A percentile compares a stretch with the other conserved stretches of the same genome.
Conservation (phyloP, 2,888 invertebrate species). For the Drosophila neutralis region DNA sequence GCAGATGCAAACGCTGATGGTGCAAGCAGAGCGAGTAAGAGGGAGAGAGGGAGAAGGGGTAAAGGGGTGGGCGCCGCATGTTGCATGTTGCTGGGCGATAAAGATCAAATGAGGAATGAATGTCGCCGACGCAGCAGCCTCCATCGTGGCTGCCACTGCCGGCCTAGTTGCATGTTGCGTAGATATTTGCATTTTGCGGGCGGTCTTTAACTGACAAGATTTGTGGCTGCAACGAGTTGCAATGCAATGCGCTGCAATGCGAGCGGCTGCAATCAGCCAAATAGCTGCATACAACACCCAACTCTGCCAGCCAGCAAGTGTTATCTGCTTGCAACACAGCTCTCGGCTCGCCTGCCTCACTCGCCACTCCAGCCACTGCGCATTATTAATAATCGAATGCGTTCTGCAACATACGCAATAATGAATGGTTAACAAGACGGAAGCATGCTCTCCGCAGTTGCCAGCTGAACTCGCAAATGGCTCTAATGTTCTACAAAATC, state of each 20-base stretch:
- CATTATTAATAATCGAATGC: constrained; percentile 27
- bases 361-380: constrained; percentile 9
- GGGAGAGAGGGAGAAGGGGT: not conserved
- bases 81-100: constrained; percentile 78
- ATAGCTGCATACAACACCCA: constrained; percentile 17
- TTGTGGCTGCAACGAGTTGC: constrained; percentile 57
- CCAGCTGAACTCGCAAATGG: not conserved
- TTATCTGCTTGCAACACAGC: constrained; percentile 44
- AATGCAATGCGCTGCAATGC: not conserved
- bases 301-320: constrained; percentile 36
- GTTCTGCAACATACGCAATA: constrained; percentile 9
- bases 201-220: constrained; percentile 66
- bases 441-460: not conserved
- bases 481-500: not conserved
- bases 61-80: constrained; percentile 41
- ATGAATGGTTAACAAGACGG: constrained; percentile 15
- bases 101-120: constrained; percentile 81
- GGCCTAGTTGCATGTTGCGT: constrained; percentile 69
- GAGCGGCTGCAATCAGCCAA: constrained; percentile 49
- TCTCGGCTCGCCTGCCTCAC: constrained; percentile 1
- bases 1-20: constrained; percentile 24
- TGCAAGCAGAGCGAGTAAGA: not conserved
- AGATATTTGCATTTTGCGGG: constrained; percentile 74
- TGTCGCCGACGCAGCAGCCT: constrained; percentile 73
- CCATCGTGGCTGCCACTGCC: constrained; percentile 36